These are phyloP conservation scores for Phoenoteleia sp. DNA, from an alignment of 2,888 invertebrate genomes.

Conservation along the genomic window DNA sequence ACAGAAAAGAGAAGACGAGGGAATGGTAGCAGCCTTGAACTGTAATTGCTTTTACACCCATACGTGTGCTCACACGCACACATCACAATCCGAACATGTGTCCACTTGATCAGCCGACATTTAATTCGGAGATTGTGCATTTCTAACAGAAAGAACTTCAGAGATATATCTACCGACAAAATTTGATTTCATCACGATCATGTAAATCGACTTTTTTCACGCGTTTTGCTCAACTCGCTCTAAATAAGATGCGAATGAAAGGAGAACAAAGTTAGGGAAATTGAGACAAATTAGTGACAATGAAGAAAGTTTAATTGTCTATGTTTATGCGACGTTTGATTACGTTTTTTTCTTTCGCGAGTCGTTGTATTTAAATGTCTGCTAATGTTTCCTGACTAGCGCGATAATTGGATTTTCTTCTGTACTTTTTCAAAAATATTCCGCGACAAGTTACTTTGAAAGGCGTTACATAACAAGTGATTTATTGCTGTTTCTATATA, in stretches of 20 bases:
- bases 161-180: conserved; percentile 1
- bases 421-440: too few species aligned
- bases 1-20: conserved; percentile 62
- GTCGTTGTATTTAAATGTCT: too few species aligned
- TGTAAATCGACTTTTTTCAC: conserved; percentile 2
- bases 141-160: conserved; percentile 11
- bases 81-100: conserved; percentile 9
- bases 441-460: too few species aligned
- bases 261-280: background rate
- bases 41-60: conserved; percentile 59
- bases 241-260: background rate
- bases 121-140: conserved; percentile 45
- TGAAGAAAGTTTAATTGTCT: conserved; percentile 17
- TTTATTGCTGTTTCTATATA: too few species aligned
- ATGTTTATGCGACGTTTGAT: background rate
- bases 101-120: conserved; percentile 41
- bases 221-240: background rate
- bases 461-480: too few species aligned
- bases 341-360: background rate
- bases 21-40: conserved; percentile 67
- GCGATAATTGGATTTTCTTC: too few species aligned
- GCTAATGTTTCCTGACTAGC: too few species aligned
- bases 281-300: conserved; percentile 27
- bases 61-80: conserved; percentile 2
- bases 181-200: background rate